phyloP scores from a whole-genome alignment of 2,797 vertebrate genomes.

The Sebastes diploproa region DNA sequence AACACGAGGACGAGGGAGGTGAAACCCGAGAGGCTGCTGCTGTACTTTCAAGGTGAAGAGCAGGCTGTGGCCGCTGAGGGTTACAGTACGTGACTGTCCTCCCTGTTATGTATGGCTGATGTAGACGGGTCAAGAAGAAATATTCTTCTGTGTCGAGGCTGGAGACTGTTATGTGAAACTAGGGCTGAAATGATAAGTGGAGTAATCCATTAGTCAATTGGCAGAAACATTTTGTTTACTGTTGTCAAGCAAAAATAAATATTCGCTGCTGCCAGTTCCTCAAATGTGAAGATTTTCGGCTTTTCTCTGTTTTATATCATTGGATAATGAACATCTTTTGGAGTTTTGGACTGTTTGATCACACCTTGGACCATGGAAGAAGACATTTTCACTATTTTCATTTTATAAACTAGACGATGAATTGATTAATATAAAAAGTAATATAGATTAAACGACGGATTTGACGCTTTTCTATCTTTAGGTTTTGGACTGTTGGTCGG shows the following conservation, averaged over 20 bases:
- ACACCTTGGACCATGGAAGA: not conserved
- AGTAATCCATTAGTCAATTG: not conserved
- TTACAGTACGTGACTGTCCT: conserved; percentile 35
- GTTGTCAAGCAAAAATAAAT: not conserved
- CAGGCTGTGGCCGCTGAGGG: conserved; percentile 5
- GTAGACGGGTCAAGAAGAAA: conserved; percentile 17
- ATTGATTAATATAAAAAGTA: not conserved
- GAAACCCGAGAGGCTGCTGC: conserved; percentile 41
- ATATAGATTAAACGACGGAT: not conserved
- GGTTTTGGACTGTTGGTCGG: not conserved
- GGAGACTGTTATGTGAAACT: conserved; percentile 4
- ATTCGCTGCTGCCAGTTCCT: not conserved
- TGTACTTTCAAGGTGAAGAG: conserved; percentile 52
- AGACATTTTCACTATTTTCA: not conserved
- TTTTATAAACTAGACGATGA: not conserved
- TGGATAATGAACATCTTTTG: not conserved
- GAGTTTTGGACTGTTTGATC: not conserved
- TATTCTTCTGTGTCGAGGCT: conserved; percentile 5
- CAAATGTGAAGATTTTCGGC: not conserved
- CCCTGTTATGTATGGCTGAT: conserved; percentile 19
- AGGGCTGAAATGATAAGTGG: not conserved
- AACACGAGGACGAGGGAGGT: conserved; percentile 45
- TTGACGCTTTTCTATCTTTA: not conserved
- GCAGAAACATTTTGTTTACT: not conserved
- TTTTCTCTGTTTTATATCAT: not conserved